Evolutionary conservation across 2,888 invertebrate species (phyloP).

Genomic region (Perizoma affinitatum): DNA sequence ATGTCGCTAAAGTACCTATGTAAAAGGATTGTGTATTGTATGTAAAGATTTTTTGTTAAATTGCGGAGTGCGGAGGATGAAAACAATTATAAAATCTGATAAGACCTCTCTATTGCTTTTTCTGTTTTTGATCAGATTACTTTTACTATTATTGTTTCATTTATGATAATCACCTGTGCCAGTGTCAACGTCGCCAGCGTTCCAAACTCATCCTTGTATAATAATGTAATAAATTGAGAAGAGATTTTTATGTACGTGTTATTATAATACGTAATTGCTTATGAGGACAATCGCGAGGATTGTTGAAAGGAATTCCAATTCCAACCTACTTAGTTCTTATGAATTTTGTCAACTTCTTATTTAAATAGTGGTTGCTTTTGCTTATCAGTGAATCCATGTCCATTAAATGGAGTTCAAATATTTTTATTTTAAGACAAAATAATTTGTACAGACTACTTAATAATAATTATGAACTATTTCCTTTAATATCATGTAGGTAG

Average conservation of each 20-base stretch:
- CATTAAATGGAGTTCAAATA: too few species aligned
- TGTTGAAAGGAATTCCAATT: constrained; percentile 12
- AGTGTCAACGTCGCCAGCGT: constrained; percentile 40
- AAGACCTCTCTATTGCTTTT: constrained; percentile 24
- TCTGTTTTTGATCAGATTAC: constrained; percentile 44
- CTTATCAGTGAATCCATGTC: too few species aligned
- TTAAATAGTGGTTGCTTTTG: too few species aligned
- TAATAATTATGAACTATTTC: too few species aligned
- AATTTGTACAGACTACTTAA: too few species aligned
- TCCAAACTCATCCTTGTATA: constrained; percentile 34
- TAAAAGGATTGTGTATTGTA: too few species aligned
- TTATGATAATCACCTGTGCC: constrained; percentile 51
- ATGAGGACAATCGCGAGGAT: constrained; percentile 12
- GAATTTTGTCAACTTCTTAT: too few species aligned
- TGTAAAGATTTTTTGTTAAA: too few species aligned
- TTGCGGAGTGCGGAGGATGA: background rate
- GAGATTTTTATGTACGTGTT: constrained; percentile 11
- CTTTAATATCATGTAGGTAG: too few species aligned
- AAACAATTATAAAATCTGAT: background rate
- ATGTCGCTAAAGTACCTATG: too few species aligned
- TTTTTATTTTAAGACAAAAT: too few species aligned
- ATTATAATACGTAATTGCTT: constrained; percentile 16
- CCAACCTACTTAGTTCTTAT: constrained; percentile 1
- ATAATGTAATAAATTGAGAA: constrained; percentile 28
- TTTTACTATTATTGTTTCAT: constrained; percentile 61